phyloP scores from a whole-genome alignment of 2,797 vertebrate genomes.

The Poeciliopsis paucimaculata region DNA sequence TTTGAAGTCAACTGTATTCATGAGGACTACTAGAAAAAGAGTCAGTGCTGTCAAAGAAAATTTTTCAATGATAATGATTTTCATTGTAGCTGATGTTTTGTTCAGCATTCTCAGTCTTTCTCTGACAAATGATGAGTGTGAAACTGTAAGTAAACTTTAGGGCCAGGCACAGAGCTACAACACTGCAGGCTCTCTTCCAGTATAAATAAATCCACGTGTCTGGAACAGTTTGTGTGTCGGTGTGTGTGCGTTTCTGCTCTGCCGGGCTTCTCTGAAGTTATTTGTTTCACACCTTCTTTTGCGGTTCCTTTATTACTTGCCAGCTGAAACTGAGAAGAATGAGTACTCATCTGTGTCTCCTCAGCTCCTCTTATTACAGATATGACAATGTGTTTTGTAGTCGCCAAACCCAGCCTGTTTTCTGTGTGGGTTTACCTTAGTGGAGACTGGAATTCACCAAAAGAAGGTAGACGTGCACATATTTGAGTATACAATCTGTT shows the following conservation, averaged over 20 bases:
- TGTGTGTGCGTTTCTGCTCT: conserved; percentile 4
- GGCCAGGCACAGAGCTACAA: conserved; percentile 42
- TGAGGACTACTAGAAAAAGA: conserved; percentile 30
- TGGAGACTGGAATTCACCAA: conserved; percentile 10
- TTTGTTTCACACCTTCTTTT: conserved; percentile 56
- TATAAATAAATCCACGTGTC: conserved; percentile 48
- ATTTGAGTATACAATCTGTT: conserved; percentile 11
- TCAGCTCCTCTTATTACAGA: conserved; percentile 55
- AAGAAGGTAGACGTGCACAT: conserved; percentile 26
- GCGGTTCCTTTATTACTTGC: conserved; percentile 27
- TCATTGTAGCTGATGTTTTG: conserved; percentile 31
- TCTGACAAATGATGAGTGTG: conserved; percentile 34
- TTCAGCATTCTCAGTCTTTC: conserved; percentile 40
- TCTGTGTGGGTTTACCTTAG: conserved; percentile 28
- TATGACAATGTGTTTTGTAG: conserved; percentile 26
- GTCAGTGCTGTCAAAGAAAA: conserved; percentile 30
- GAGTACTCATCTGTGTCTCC: conserved; percentile 45
- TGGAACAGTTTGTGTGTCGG: conserved; percentile 2
- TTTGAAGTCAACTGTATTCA: conserved; percentile 53
- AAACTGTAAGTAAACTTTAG: conserved; percentile 44
- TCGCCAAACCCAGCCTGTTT: conserved; percentile 30
- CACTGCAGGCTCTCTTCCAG: conserved; percentile 30
- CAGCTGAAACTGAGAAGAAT: conserved; percentile 37
- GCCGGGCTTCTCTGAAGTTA: conserved; percentile 41
- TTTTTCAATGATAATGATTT: conserved; percentile 48